Evolutionary conservation across 2,113 vertebrate genomes (phyloP).

Genomic region (Serilophus lunatus): DNA sequence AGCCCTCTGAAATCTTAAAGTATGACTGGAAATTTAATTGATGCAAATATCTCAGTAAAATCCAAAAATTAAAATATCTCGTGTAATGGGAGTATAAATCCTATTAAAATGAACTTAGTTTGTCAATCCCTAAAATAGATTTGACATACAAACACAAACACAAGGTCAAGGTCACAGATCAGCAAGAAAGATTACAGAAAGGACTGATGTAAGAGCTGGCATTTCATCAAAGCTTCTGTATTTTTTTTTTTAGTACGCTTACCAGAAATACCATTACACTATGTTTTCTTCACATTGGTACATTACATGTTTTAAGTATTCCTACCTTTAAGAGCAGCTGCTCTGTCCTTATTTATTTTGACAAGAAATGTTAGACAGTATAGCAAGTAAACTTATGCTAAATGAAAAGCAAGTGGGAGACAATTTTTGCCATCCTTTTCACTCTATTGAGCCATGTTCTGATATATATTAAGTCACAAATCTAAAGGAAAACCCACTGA

Average conservation of each 20-base stretch:
- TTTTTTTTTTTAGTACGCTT: constrained; percentile 61
- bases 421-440: background rate
- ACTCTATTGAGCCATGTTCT: background rate
- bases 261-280: constrained; percentile 59
- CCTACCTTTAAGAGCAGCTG: background rate
- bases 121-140: constrained; percentile 69
- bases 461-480: background rate
- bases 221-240: constrained; percentile 85
- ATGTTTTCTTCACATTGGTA: constrained; percentile 50
- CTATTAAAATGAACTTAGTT: constrained; percentile 60
- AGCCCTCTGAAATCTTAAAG: background rate
- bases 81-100: constrained; percentile 39
- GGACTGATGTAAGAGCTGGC: constrained; percentile 90
- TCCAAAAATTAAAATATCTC: background rate
- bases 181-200: constrained; percentile 75
- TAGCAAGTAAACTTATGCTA: background rate
- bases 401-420: background rate
- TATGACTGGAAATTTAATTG: background rate
- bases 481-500: background rate
- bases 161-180: constrained; percentile 92
- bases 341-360: background rate
- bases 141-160: constrained; percentile 73
- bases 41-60: background rate
- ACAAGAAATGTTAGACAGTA: background rate
- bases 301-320: constrained; percentile 36